Percentiles rank a stretch among this genome's conserved stretches.
phyloP scores from a whole-genome alignment of 2,113 vertebrate species.

The Aptenodytes forsteri region DNA sequence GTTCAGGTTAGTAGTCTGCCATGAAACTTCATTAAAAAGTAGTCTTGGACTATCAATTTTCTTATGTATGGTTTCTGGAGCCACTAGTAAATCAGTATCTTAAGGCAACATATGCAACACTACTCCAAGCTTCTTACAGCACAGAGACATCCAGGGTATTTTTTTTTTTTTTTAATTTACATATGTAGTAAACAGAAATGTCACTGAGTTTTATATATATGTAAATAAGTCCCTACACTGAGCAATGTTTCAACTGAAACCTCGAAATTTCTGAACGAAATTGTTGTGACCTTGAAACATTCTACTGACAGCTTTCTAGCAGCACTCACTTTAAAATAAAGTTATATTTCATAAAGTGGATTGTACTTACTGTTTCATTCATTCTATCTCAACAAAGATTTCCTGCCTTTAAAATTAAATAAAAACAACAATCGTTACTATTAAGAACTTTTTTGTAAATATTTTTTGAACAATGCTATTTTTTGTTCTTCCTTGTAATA shows the following conservation, averaged over 20 bases:
- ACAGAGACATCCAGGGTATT: background rate
- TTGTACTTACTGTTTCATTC: background rate
- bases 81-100: background rate
- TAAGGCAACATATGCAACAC: background rate
- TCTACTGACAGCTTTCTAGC: background rate
- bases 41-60: background rate
- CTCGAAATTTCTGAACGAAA: background rate
- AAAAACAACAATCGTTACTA: background rate
- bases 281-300: background rate
- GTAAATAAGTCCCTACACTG: background rate
- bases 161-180: background rate
- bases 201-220: background rate
- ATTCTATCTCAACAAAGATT: background rate
- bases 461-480: background rate
- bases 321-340: background rate
- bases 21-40: background rate
- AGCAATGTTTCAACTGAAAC: background rate
- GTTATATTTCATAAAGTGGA: background rate
- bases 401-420: background rate
- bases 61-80: background rate
- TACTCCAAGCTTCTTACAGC: background rate
- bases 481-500: background rate
- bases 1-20: constrained; percentile 86
- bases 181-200: background rate
- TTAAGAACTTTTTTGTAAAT: background rate